Evolutionary conservation across 1,140 invertebrate genomes (phyloP), one percentile per base, ranked within the genome.

Genomic region (Hyles euphorbiae): DNA sequence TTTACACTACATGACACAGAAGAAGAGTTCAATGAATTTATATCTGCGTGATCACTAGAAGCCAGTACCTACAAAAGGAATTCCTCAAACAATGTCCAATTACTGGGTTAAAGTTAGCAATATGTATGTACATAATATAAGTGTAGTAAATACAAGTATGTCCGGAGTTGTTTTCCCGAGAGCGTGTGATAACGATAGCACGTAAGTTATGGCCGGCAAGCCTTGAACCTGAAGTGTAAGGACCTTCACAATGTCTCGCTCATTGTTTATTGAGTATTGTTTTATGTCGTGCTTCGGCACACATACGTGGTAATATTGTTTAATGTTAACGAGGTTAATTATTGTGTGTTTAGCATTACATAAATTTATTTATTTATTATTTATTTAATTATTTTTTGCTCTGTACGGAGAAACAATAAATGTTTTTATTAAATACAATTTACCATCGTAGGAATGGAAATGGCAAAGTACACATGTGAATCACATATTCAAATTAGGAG

Each of bases 151-250:
- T n/a, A 6, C n/a, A 48, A 11, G 47, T 12, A 48, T 10, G n/a
- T 11, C n/a, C n/a, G 3, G 47, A 56, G 54, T 74, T 69, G 65
- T 70, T 63, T 69, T 67, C 55, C 53, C 60, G 63, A 71, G 67
- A 59, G 53, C 70, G 63, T 62, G 60, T 68, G 74, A 81, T 81
- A 77, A 70, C 63, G 73, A 76, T 76, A 74, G 66, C 58, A 63
- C 43, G 66, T 63, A 73, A 73, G 58, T 67, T 58, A 67, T 73
- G 73, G 58, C 63, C 67, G 53, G 51, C 61, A 68, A 77, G 67
- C 78, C 82, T 85, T 85, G 82, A 85, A 85, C 82, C 70, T 77
- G 62, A 67, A 68, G 73, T 68, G 68, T 77, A 78, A 77, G 63
- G 76, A 78, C 76, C 79, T 72, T 65, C 65, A 68, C 67, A 65